Conservation (phyloP, 2,113 vertebrate genomes). For the Naja naja region DNA sequence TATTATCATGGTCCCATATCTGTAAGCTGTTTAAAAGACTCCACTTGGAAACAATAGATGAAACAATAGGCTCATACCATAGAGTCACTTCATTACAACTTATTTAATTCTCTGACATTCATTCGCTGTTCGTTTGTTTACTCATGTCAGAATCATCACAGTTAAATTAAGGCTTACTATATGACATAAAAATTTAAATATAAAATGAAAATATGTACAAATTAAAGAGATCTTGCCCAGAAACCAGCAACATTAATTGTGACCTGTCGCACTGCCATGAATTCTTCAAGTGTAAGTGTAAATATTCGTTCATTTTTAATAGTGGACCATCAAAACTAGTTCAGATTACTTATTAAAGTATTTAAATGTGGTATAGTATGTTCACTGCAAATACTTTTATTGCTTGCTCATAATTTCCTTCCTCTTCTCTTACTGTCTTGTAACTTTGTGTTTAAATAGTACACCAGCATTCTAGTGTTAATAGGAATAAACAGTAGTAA, state of each 20-base stretch:
- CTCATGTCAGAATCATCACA: neutral
- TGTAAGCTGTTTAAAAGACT: neutral
- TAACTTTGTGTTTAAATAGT: neutral
- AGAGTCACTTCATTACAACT: neutral
- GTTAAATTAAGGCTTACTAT: neutral
- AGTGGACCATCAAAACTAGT: neutral
- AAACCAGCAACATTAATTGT: neutral
- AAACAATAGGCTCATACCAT: neutral
- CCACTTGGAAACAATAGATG: neutral
- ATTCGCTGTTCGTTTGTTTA: neutral
- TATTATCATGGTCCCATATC: neutral
- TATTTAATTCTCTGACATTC: neutral
- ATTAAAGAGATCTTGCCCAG: neutral
- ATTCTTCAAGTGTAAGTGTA: neutral
- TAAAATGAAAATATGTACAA: neutral
- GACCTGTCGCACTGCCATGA: neutral
- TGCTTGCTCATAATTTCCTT: neutral
- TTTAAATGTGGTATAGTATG: neutral
- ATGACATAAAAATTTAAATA: neutral
- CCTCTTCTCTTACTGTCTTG: neutral
- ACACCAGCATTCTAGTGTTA: neutral
- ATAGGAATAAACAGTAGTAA: neutral
- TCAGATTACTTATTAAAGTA: neutral
- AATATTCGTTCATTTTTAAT: neutral
- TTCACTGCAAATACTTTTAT: neutral